Conservation (phyloP, 23 tunicate species). For the Oikopleura dioica region DNA sequence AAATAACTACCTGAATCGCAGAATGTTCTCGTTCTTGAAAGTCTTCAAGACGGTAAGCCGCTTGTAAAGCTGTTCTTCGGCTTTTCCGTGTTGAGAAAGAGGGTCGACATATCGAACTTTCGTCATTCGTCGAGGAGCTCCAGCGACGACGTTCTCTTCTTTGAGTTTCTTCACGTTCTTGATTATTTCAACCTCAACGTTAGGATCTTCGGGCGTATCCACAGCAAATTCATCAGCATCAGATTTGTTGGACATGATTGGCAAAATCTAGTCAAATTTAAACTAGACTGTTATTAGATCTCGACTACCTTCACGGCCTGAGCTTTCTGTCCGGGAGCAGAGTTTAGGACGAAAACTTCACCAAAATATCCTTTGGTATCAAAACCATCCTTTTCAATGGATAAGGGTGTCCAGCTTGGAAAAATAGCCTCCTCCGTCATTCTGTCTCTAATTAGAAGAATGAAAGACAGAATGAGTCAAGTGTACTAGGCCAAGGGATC, state of each 20-base stretch:
- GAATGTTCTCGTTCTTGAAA: background rate
- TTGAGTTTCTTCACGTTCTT: no score
- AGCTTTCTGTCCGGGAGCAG: background rate
- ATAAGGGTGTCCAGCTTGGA: background rate
- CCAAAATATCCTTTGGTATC: slow-evolving; percentile 8
- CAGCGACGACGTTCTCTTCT: background rate
- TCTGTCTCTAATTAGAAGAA: no score
- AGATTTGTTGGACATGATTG: no score
- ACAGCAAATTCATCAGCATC: background rate
- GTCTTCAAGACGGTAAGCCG: background rate
- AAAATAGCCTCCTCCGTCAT: background rate
- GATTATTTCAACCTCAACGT: background rate
- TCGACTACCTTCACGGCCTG: background rate
- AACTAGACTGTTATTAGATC: background rate
- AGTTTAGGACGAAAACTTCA: background rate
- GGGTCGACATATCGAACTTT: background rate
- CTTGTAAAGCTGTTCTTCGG: background rate
- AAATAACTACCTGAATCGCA: no score
- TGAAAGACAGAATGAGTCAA: no score
- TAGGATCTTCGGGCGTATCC: background rate
- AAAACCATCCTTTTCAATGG: background rate
- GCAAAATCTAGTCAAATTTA: no score
- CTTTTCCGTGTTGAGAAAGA: background rate
- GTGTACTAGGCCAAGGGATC: no score
- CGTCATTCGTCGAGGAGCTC: background rate